Evolutionary conservation across 2,888 invertebrate genomes (phyloP), one percentile per base, ranked within the genome.

Genomic region (Drosophila meridiana): DNA sequence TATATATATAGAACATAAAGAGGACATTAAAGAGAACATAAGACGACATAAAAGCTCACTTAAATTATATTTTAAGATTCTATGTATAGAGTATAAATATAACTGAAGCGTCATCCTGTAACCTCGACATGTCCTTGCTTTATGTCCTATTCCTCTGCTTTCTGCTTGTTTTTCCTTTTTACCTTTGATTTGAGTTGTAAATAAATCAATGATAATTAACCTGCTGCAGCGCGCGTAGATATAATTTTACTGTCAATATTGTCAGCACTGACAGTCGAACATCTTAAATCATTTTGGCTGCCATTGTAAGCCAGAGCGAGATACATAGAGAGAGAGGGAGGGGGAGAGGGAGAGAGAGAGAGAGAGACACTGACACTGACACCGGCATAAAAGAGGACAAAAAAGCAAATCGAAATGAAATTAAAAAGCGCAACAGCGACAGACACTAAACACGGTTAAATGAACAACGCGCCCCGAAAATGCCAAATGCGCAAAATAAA

Each of bases 211-310:
- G 78, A 88, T 88, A 88, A 88, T 88, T 88, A 88, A 88, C 87
- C 89, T 86, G 75, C 79, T 63, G 78, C 75, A 75, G 87, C 77
- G 89, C 79, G 81, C 81, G 83, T 80, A 83, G 85, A 89, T 88
- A 88, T 90, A 88, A 88, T 88, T 88, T 90, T 85, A 88, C 87
- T 88, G 87, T 87, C 90, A 87, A 80, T 79, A 80, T 80, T 88
- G 87, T 90, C 87, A 88, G 72, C 78, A 70, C 56, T 86, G 90
- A 90, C 87, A 89, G 82, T 76, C 81, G 89, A 86, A 88, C 87
- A 90, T 88, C 87, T 90, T 88, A 90, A 90, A 90, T 88, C 87
- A 90, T 88, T 89, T 82, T 65, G 77, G 77, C 48, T 73, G 50
- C 55, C 70, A 78, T 65, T 66, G 50, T 38, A 52, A 69, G n/a